A percentile compares a stretch with the other conserved stretches of the same genome.
phyloP scores from a whole-genome alignment of 2,797 vertebrate species.

The Mycteria americana region DNA sequence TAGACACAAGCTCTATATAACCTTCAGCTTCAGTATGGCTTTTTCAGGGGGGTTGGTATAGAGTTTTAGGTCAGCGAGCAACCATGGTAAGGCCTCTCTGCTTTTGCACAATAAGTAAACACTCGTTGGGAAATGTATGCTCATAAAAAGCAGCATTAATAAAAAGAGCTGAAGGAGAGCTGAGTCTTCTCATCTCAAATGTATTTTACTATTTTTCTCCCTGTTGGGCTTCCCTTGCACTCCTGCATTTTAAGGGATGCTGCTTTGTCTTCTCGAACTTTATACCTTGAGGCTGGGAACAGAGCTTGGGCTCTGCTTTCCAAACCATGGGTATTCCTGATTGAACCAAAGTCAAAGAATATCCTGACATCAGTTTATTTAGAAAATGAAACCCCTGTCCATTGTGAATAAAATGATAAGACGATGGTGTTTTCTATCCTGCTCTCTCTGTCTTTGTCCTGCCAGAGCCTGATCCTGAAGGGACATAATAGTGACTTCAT shows the following conservation, averaged over 20 bases:
- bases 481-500: background rate
- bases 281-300: background rate
- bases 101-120: background rate
- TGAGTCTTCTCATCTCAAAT: background rate
- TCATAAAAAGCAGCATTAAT: background rate
- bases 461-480: background rate
- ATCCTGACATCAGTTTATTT: background rate
- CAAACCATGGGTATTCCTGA: background rate
- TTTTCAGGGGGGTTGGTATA: background rate
- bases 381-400: background rate
- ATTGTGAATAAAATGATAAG: accelerated
- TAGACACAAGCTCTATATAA: background rate
- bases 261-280: background rate
- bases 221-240: background rate
- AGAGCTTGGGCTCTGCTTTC: background rate
- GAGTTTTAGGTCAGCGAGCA: background rate
- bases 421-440: background rate
- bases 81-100: background rate
- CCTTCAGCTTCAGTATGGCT: background rate
- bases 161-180: background rate
- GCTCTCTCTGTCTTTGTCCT: background rate
- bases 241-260: background rate
- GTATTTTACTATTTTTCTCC: background rate
- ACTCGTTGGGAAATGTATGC: background rate
- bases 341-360: background rate